Base-by-base conservation (phyloP, 1,140 invertebrate species). In the Agrypnia vestita region DNA sequence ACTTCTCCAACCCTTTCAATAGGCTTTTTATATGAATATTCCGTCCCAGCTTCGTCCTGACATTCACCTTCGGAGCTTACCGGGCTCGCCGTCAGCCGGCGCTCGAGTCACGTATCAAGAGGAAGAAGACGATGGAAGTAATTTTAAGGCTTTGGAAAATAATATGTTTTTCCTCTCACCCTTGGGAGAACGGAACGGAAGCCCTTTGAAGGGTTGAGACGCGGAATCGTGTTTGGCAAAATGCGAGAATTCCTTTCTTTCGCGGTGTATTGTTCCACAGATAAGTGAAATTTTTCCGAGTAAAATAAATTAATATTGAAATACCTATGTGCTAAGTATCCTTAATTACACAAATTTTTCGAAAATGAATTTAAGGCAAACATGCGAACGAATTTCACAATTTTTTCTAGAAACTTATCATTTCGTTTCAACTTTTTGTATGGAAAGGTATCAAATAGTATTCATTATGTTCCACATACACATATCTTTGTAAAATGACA, bases 141-240 rank as follows among this genome's bases (percentile, higher is more conserved):
- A 53, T 71, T 71, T 71, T 53, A 71, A 25, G 67, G 67, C 67
- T 71, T 71, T 21, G 46, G 21, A 71, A 71, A 71, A 71, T 67
- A 67, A 67, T 47, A 47, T 47, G 62, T 67, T 67, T 67, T 64
- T 44, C 13, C 8, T 25, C 6, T 35, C 21, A 19, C 15, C 55
- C 21, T 59, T 59, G 17, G 55, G 55, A 59, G 9, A 8, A 0
- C 8, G 12, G 55, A 59, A 59, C 3, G 15, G 4, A 21, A 59
- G 21, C 15, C 17, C 12, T 19, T 21, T 21, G 15, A 11, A 59
- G 7, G 55, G 55, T 15, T 59, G 17, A 59, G 15, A 59, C 21
- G 13, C 21, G 8, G 8, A 59, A 21, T 19, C 21, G 55, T 59
- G 17, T 59, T 21, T 15, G 55, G 17, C 15, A n/a, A 59, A 35